phyloP scores from a whole-genome alignment of 2,113 vertebrate genomes.

The Antennarius striatus region DNA sequence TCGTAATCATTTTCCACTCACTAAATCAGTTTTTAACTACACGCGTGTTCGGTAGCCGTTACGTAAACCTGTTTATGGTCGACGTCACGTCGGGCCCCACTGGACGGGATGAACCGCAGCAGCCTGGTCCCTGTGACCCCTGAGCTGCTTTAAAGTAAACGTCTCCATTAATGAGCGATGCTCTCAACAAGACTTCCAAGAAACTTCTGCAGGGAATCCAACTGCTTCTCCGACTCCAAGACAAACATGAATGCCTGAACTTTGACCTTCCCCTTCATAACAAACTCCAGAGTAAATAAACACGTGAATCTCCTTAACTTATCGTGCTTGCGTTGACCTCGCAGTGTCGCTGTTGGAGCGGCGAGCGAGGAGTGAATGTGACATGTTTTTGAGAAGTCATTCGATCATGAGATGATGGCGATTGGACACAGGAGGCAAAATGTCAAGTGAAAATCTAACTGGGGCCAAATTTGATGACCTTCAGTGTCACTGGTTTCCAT shows the following conservation, averaged over 20 bases:
- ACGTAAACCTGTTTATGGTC: not conserved
- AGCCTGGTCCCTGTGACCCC: constrained; percentile 24
- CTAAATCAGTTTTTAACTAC: too few relatives aligned
- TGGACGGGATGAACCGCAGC: constrained; percentile 6
- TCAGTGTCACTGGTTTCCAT: constrained; percentile 59
- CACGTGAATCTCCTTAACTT: constrained; percentile 15
- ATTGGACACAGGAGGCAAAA: constrained; percentile 45
- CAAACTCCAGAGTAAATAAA: constrained; percentile 29
- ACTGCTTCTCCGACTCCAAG: constrained; percentile 38
- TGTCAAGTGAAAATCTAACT: constrained; percentile 49
- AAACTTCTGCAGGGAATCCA: constrained; percentile 30
- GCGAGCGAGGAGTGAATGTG: not conserved
- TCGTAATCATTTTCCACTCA: too few relatives aligned
- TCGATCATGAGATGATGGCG: constrained; percentile 16
- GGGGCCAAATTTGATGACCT: constrained; percentile 42
- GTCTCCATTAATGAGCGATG: constrained; percentile 30
- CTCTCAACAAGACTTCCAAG: constrained; percentile 21
- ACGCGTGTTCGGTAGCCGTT: not conserved
- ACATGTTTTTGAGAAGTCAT: constrained; percentile 9
- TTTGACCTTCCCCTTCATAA: constrained; percentile 22
- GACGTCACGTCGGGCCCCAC: not conserved
- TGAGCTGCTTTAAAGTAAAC: constrained; percentile 19
- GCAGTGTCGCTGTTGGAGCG: not conserved
- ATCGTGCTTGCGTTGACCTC: constrained; percentile 8
- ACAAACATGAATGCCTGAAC: constrained; percentile 14